A percentile compares a stretch with the other conserved stretches of the same genome.
Evolutionary conservation across 2,113 vertebrate genomes (phyloP).

Genomic region (Acrocephalus kingi): DNA sequence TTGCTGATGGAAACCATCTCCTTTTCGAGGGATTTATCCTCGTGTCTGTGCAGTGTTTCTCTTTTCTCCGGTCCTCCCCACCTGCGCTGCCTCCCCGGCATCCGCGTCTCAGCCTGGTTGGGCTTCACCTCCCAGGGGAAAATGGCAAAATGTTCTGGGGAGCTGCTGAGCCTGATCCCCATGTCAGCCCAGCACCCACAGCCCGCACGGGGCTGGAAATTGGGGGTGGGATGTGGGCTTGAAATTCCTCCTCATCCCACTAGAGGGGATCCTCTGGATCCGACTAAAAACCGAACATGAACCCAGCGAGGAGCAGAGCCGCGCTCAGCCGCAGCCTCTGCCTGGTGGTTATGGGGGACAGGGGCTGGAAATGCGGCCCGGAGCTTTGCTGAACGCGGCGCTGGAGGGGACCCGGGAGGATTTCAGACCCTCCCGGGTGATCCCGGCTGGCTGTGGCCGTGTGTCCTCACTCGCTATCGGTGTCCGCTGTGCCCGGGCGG

Average conservation of each 20-base stretch:
- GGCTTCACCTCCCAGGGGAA: fast-evolving
- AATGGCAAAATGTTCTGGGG: fast-evolving
- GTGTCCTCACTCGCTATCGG: neutral
- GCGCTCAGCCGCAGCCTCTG: neutral
- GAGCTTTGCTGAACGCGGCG: neutral
- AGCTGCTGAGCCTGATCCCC: fast-evolving
- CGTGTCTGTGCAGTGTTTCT: fast-evolving
- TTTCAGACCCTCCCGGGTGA: fast-evolving
- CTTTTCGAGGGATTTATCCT: neutral
- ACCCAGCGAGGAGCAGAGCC: neutral
- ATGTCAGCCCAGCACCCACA: neutral
- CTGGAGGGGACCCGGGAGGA: neutral
- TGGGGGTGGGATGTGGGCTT: neutral
- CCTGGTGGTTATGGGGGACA: neutral
- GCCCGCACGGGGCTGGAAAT: neutral
- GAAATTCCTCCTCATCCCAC: constrained; percentile 62
- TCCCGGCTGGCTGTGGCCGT: neutral
- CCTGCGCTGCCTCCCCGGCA: neutral
- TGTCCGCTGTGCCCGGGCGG: neutral
- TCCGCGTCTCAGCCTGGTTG: neutral
- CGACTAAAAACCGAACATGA: neutral
- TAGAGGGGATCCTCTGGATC: constrained; percentile 61
- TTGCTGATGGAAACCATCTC: neutral
- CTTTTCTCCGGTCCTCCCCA: fast-evolving
- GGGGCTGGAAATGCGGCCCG: fast-evolving